phyloP scores from a whole-genome alignment of 35 echinoderm and acorn worm genomes.

The Heliocidaris erythrogramma region DNA sequence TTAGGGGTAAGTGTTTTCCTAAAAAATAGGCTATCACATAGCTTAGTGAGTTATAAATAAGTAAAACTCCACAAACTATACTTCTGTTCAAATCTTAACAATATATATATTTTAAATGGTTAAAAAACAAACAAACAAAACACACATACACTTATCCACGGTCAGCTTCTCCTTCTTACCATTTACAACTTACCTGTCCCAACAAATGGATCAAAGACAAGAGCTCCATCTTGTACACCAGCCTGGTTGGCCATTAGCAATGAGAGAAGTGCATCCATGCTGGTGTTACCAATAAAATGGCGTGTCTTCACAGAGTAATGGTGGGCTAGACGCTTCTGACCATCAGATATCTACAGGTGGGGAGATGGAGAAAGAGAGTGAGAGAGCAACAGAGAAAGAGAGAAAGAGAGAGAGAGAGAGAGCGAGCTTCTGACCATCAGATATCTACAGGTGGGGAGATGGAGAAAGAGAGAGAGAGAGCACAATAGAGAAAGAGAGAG shows the following conservation, averaged over 20 bases:
- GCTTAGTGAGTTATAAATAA: too few relatives aligned
- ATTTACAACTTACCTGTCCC: constrained; percentile 76
- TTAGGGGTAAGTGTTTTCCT: too few relatives aligned
- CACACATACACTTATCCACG: too few relatives aligned
- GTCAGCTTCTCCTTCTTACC: background rate
- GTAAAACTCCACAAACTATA: too few relatives aligned
- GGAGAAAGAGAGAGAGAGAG: background rate
- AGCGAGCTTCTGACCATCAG: constrained; percentile 70
- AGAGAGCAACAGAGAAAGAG: background rate
- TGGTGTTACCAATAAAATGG: constrained; percentile 97
- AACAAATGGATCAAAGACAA: constrained; percentile 95
- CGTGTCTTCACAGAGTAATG: constrained; percentile 92
- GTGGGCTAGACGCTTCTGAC: constrained; percentile 76
- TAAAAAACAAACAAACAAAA: too few relatives aligned
- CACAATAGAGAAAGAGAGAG: background rate
- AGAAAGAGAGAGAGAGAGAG: background rate
- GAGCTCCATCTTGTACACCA: constrained; percentile 48
- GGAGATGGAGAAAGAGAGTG: background rate
- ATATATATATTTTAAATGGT: too few relatives aligned
- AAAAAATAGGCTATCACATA: too few relatives aligned
- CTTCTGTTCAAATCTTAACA: too few relatives aligned
- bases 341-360: constrained; percentile 62
- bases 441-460: constrained; percentile 41
- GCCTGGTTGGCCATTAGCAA: constrained; percentile 93
- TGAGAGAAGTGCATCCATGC: constrained; percentile 89